phyloP scores from a whole-genome alignment of 2,888 invertebrate genomes.

The Ophion ellenae region DNA sequence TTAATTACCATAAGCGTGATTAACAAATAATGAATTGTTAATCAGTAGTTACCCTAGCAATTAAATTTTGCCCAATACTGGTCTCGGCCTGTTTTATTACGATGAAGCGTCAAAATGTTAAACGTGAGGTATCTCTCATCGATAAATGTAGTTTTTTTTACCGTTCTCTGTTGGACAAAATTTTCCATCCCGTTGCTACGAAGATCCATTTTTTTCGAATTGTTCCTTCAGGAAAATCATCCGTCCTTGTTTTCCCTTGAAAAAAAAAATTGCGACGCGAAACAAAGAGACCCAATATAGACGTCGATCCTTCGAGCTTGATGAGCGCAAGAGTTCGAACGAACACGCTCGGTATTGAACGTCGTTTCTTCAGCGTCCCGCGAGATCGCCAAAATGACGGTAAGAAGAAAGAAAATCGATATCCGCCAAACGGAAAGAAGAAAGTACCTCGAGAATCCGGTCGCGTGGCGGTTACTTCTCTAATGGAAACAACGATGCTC shows the following conservation, averaged over 20 bases:
- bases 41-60: no score
- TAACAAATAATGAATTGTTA: no score
- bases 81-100: constrained; percentile 6
- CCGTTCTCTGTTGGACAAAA: neutral
- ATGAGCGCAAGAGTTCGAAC: neutral
- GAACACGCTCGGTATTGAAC: neutral
- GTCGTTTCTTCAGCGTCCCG: neutral
- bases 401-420: neutral
- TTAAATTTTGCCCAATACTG: neutral
- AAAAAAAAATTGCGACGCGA: neutral
- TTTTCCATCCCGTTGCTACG: neutral
- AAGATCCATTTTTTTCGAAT: neutral
- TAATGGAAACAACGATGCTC: constrained; percentile 69
- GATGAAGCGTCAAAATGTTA: constrained; percentile 5
- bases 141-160: neutral
- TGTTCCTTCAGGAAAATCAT: neutral
- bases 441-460: constrained; percentile 27
- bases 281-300: neutral
- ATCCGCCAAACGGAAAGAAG: neutral
- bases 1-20: no score
- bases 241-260: neutral
- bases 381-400: neutral
- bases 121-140: constrained; percentile 4
- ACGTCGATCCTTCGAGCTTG: neutral
- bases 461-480: constrained; percentile 43